Base-by-base conservation (phyloP, 1,140 invertebrate genomes). In the Hyposmocoma kahamanoa region DNA sequence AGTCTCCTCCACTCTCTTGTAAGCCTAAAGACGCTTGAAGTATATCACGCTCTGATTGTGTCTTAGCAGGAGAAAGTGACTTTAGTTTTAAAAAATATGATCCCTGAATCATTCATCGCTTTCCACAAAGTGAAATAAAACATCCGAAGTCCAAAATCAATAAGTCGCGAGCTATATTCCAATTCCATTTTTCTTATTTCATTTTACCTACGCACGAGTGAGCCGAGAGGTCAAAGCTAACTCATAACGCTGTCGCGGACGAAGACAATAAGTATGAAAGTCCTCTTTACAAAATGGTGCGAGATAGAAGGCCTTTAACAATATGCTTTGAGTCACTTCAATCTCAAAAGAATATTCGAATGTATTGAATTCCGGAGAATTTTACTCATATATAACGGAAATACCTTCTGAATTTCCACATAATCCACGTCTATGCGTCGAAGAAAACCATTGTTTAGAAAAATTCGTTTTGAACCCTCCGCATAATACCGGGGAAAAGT, bases 301-400 rank as follows among this genome's bases (percentile, higher is more conserved):
- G 49, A 58, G 61, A 69, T 63, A 64, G 65, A 72, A 72, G 58
- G 62, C 61, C 53, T 69, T 59, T 66, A 70, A 72, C 75, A 79
- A 75, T 75, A 77, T 67, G 72, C 72, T 78, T 76, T 79, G 78
- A 73, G 68, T 70, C 72, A 71, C 68, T 74, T 53, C 71, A 76
- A 76, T 76, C 66, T 71, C 62, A 67, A 79, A 79, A 79, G 73
- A 67, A 76, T 82, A 75, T 79, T 71, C 62, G 59, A 67, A 76
- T 75, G 70, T 76, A 80, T 80, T 68, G 72, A 71, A 68, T 59
- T 62, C 56, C 44, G 39, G 67, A 53, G 53, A 73, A 71, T 77
- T 70, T 67, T 71, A 65, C 67, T 62, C 62, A 61, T 64, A 60
- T 54, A 65, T 62, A 53, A 36, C 53, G 42, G 53, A 54, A 60